phyloP scores from a whole-genome alignment of 2,888 invertebrate genomes.

The Hedychridium roseum region DNA sequence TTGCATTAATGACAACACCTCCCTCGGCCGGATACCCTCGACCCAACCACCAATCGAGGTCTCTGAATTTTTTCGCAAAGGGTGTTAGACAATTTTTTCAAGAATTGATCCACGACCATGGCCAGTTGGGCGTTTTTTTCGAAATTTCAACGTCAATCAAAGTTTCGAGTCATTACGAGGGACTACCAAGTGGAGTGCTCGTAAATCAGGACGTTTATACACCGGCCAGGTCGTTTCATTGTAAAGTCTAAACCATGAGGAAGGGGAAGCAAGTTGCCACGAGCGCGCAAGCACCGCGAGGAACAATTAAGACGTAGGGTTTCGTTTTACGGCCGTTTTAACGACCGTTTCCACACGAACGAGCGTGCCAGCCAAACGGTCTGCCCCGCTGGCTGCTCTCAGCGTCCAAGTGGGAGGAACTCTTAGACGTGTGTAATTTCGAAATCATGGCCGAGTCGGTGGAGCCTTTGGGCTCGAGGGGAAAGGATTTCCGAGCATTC shows the following conservation, averaged over 20 bases:
- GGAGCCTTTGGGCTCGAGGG: no score
- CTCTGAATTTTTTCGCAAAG: no score
- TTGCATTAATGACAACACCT: slow-evolving; percentile 22
- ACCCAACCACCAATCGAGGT: no score
- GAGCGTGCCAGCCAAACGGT: slow-evolving; percentile 5
- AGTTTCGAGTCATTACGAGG: slow-evolving; percentile 20
- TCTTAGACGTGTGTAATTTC: no score
- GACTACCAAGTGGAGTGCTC: slow-evolving; percentile 17
- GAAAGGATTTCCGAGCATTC: no score
- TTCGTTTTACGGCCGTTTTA: slow-evolving; percentile 21
- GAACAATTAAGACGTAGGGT: slow-evolving; percentile 24
- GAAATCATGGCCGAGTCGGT: no score
- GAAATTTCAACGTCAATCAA: slow-evolving; percentile 10
- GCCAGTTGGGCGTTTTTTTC: no score
- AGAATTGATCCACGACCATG: no score
- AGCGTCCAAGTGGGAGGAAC: no score
- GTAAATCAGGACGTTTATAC: slow-evolving; percentile 26
- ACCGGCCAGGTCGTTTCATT: slow-evolving; percentile 11
- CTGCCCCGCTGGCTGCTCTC: no score
- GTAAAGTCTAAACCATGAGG: slow-evolving; percentile 16
- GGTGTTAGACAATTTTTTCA: no score
- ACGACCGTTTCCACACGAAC: slow-evolving; percentile 5
- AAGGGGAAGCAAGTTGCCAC: slow-evolving; percentile 6
- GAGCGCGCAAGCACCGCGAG: not conserved
- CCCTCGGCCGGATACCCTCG: no score